Conservation (phyloP, 1,140 invertebrate genomes). For the Aleiodes sp. region DNA sequence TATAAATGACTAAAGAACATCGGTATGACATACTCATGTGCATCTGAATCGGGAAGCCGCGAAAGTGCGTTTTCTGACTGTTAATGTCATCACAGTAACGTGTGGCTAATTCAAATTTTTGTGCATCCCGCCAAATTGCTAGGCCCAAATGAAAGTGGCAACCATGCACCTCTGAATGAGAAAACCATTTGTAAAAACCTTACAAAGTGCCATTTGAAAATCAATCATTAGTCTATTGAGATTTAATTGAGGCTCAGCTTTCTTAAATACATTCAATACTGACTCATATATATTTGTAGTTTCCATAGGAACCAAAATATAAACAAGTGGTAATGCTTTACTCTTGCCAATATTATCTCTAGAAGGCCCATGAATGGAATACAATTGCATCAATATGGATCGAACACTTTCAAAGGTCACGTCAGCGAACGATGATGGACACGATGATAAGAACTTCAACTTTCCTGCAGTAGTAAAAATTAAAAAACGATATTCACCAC, state of each 20-base stretch:
- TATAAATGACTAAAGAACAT: too few species aligned
- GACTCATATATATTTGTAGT: neutral
- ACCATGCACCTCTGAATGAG: neutral
- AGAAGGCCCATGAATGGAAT: conserved; percentile 26
- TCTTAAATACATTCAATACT: neutral
- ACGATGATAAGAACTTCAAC: neutral
- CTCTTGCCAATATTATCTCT: neutral
- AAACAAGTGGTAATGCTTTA: conserved; percentile 25
- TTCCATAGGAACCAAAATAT: conserved; percentile 15
- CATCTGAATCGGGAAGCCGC: too few species aligned
- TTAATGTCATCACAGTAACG: neutral
- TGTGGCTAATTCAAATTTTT: neutral
- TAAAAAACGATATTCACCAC: neutral
- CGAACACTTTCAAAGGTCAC: conserved; percentile 32
- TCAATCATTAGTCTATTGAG: conserved; percentile 14
- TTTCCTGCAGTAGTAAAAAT: neutral
- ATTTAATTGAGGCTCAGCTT: neutral
- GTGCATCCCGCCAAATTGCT: neutral
- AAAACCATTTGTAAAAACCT: neutral
- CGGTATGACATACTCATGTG: too few species aligned
- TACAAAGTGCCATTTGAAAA: conserved; percentile 11
- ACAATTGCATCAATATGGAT: conserved; percentile 31
- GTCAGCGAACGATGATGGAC: conserved; percentile 25
- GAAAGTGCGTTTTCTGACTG: too few species aligned
- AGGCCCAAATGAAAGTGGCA: conserved; percentile 6